phyloP scores from a whole-genome alignment of 2,113 vertebrate species.

The Tylochromis polylepis region DNA sequence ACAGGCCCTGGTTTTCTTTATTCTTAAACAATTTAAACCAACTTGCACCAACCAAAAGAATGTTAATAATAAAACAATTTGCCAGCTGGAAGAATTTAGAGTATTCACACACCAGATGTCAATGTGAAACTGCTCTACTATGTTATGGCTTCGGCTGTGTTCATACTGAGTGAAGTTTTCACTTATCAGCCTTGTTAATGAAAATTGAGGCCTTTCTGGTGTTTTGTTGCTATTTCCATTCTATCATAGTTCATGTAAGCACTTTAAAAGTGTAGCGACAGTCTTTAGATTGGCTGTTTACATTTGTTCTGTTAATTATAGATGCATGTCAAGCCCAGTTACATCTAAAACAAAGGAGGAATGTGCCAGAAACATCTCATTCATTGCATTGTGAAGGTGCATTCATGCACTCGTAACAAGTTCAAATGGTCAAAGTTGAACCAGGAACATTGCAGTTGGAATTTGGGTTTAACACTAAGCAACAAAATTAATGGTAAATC shows the following conservation, averaged over 20 bases:
- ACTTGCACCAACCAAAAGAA: not conserved
- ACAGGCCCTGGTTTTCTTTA: not conserved
- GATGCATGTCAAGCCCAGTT: not conserved
- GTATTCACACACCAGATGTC: constrained; percentile 27
- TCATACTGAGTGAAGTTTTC: not conserved
- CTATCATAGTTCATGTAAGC: not conserved
- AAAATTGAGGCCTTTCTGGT: not conserved
- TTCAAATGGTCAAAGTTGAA: constrained; percentile 1
- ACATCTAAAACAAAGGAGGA: not conserved
- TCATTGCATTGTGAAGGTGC: not conserved
- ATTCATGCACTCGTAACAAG: not conserved
- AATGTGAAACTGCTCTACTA: not conserved
- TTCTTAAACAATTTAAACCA: not conserved
- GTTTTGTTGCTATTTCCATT: not conserved
- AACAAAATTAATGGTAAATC: not conserved
- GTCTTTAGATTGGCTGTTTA: not conserved
- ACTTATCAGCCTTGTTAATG: not conserved
- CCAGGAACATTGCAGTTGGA: not conserved
- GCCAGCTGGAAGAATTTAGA: not conserved
- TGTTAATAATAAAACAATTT: not conserved
- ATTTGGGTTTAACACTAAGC: not conserved
- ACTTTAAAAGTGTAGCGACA: not conserved
- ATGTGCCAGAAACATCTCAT: not conserved
- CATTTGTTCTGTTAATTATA: not conserved
- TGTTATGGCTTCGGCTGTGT: not conserved